Conservation (phyloP, 2,113 vertebrate species). For the Egretta garzetta region DNA sequence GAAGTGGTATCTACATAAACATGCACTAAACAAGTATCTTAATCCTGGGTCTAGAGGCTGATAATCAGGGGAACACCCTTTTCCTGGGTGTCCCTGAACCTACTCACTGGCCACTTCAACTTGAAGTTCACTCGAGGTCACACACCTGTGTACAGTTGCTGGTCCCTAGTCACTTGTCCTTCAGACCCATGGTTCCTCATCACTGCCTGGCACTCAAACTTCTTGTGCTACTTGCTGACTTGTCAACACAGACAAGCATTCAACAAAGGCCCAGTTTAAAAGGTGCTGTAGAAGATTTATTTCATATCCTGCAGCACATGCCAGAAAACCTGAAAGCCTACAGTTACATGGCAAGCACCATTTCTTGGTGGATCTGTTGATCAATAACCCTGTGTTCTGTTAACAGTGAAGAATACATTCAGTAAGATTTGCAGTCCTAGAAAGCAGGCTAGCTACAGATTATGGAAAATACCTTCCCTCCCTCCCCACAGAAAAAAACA, state of each 20-base stretch:
- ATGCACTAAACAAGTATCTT: fast-evolving
- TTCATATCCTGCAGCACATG: neutral
- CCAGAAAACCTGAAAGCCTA: neutral
- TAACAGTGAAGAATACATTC: neutral
- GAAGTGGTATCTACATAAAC: fast-evolving
- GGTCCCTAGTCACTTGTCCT: neutral
- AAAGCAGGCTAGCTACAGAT: neutral
- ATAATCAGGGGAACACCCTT: neutral
- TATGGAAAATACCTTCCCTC: neutral
- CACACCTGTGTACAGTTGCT: neutral
- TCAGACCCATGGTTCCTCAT: neutral
- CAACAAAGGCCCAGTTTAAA: neutral
- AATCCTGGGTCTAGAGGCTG: neutral
- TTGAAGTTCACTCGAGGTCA: neutral
- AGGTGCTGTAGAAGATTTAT: neutral
- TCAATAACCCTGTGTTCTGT: neutral
- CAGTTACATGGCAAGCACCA: neutral
- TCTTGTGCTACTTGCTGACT: neutral
- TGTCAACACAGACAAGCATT: neutral
- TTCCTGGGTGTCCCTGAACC: neutral
- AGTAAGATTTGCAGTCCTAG: neutral
- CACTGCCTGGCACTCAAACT: neutral
- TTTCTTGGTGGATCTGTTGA: neutral
- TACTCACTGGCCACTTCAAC: neutral
- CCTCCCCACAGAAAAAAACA: neutral